phyloP scores from a whole-genome alignment of 1,140 invertebrate species.

The Neoseiulus cucumeris region DNA sequence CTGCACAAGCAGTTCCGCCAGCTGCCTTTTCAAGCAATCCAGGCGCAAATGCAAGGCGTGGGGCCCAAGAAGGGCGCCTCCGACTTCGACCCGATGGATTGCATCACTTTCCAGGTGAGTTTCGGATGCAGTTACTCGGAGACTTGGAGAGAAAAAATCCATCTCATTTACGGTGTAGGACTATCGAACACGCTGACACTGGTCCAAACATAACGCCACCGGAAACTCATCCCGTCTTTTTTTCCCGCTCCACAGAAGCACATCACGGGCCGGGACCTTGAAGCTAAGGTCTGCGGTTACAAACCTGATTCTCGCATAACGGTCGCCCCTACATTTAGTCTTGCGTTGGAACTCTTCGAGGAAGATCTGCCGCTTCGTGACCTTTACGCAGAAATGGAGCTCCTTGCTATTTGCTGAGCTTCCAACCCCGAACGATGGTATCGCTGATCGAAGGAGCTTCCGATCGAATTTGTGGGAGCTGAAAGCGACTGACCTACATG shows the following conservation, averaged over 20 bases:
- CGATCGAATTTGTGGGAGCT: no score
- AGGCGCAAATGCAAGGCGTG: background rate
- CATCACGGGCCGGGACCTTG: slow-evolving; percentile 5
- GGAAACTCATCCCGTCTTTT: no score
- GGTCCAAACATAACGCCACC: no score
- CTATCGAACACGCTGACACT: no score
- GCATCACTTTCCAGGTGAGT: slow-evolving; percentile 8
- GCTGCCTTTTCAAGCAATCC: background rate
- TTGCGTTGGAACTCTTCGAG: background rate
- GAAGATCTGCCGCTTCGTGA: background rate
- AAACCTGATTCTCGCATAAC: background rate
- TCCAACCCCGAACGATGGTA: no score
- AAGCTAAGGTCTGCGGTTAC: background rate
- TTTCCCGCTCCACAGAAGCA: slow-evolving; percentile 9
- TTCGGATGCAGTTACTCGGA: no score
- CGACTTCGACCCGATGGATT: slow-evolving; percentile 10
- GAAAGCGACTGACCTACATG: no score
- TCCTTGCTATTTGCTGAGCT: background rate
- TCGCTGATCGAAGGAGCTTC: no score
- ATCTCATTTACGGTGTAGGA: no score
- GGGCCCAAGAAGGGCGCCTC: background rate
- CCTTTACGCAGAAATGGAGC: background rate
- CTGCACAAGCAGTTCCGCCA: slow-evolving; percentile 4
- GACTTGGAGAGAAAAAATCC: no score
- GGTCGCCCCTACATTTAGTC: slow-evolving; percentile 5